Evolutionary conservation across 2,797 vertebrate genomes (phyloP), one percentile per base, ranked within the genome.

Genomic region (Kryptolebias ocellatus): DNA sequence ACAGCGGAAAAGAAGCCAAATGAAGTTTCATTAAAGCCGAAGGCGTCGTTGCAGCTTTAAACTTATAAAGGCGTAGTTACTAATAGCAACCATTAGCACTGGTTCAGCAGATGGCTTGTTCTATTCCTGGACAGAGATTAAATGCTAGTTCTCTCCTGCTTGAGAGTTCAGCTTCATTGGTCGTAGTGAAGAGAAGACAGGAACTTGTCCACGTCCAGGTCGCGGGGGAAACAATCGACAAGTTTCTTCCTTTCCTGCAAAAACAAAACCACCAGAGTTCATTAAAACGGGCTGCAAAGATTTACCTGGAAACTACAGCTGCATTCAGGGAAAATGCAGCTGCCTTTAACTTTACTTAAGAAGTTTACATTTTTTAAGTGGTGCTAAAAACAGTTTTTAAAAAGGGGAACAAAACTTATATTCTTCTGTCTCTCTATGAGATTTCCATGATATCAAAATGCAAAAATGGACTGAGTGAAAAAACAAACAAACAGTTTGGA

Each of bases 131-230:
- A 82, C 4, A 64, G 76, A 50, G 69, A 54, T 54, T 24, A 65
- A 66, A 56, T 28, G 4, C 51, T 2, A 29, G 74, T 78, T 67
- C 60, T 72, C 74, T 73, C 31, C 27, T 17, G 58, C 64, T 57
- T 37, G 10, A 24, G 45, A 57, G 62, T 73, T 70, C 15, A 1
- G 17, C 59, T 69, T 96, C 88, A 99, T 85, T 99, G 98, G 64
- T 99, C 98, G 27, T 99, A 99, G 93, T 98, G 96, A 80, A 99
- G 94, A 5, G 97, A 98, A 46, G 98, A 94, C 76, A 99, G 92
- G 90, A 99, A 99, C 86, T 99, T 99, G 71, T 99, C 98, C 89
- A 99, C 98, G 56, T 99, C 98, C 92, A 99, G 92, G 92, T 97
- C 96, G 50, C 94, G 94, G 17, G 98, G 98, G 85, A 99, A 99